Base-by-base conservation (phyloP, 92 coral and sea anemone species). In the Zoanthus sociatus region DNA sequence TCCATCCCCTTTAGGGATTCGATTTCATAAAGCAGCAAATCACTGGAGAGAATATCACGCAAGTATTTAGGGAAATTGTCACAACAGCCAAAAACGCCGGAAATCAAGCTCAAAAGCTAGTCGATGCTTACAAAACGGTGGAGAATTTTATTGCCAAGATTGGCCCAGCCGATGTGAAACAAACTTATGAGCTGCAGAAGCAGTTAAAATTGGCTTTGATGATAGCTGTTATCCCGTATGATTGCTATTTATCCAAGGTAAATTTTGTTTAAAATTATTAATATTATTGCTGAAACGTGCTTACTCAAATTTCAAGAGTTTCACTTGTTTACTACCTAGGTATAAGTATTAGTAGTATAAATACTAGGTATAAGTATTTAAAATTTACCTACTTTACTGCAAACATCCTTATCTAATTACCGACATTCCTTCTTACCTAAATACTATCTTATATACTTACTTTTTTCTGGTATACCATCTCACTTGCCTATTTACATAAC, bases 201-300 rank as follows among this genome's bases (percentile, higher is more conserved):
- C 33, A 50, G 18, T 60, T 76, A 16, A 76, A 48, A n/a, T 3
- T 9, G 10, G 81, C 81, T 14, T 32, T 76, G 9, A 76, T 48
- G 46, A 64, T 76, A 2, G 81, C 81, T 1, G 11, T 42, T 2
- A 48, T 48, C 33, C 81, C 81, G 18, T 76, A 51, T 53, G 81
- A 76, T 3, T 76, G 81, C 37, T 76, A 76, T 42, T 53, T 42
- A 26, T 76, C 81, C 32, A 76, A 76, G 81, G 81, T 76, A 76
- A 51, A 46, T 4, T 68, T 9, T 31, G 67, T 60, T 14, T 13
- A 60, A 15, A 26, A 26, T 26, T 26, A 15, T 15, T 15, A 1
- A 4, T 60, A 37, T 37, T 2, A 50, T 0, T 50, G 55, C 55
- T 50, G 5, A 7, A 50, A 11, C 55, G 0, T 64, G 20, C 72